These are phyloP conservation scores for Periparus ater DNA, from an alignment of 2,797 vertebrate species.

Conservation along the genomic window DNA sequence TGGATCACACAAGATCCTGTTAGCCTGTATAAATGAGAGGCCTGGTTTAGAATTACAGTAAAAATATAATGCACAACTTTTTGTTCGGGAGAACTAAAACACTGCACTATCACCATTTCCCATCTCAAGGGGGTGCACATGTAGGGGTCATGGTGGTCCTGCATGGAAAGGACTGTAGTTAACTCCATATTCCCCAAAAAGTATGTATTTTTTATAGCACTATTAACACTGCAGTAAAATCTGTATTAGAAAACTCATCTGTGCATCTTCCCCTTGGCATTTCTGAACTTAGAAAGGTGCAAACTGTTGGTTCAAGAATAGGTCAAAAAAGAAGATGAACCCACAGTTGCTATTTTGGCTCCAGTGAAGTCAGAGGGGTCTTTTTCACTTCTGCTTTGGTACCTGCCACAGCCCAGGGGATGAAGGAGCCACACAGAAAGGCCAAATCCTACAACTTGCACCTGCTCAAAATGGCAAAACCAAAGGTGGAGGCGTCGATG, in stretches of 20 bases:
- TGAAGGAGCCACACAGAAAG: not conserved
- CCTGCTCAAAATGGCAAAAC: not conserved
- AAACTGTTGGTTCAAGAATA: not conserved
- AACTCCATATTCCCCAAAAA: not conserved
- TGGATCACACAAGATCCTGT: constrained; percentile 49
- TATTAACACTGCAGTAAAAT: not conserved
- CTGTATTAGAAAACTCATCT: not conserved
- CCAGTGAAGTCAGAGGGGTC: not conserved
- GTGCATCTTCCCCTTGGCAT: not conserved
- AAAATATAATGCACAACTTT: not conserved
- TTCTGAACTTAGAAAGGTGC: not conserved
- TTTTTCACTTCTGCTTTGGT: not conserved
- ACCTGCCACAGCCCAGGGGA: not conserved
- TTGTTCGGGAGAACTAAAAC: not conserved
- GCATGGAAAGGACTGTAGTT: not conserved
- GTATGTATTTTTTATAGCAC: fast-evolving
- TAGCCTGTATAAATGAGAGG: constrained; percentile 59
- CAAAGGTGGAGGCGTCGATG: fast-evolving
- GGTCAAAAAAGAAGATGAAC: not conserved
- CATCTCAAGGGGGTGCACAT: not conserved
- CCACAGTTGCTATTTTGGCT: not conserved
- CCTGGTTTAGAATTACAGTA: constrained; percentile 38
- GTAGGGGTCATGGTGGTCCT: not conserved
- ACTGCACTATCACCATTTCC: not conserved
- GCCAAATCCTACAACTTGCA: not conserved